Conservation (phyloP, 2,113 vertebrate genomes). For the Gasterosteus aculeatus region DNA sequence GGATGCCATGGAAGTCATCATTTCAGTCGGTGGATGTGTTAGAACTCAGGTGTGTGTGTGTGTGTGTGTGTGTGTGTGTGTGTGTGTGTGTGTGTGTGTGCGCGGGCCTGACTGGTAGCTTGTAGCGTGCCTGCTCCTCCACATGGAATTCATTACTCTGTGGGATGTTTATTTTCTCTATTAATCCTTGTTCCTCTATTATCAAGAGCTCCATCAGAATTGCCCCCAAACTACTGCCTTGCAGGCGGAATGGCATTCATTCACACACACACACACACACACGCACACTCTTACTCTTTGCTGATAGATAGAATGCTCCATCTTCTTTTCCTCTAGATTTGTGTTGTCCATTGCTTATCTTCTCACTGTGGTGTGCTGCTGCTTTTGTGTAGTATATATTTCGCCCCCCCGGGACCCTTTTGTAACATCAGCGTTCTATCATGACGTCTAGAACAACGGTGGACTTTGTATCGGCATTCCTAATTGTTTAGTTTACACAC, state of each 20-base stretch:
- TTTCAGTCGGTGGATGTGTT: constrained; percentile 9
- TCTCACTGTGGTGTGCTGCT: neutral
- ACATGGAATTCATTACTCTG: constrained; percentile 77
- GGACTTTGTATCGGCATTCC: constrained; percentile 47
- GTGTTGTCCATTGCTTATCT: constrained; percentile 2
- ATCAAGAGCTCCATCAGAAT: constrained; percentile 75
- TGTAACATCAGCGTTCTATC: constrained; percentile 5
- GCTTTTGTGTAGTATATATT: constrained; percentile 13
- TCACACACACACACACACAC: constrained; percentile 24
- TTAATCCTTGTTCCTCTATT: constrained; percentile 76
- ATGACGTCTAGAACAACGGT: constrained; percentile 45
- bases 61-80: constrained; percentile 15
- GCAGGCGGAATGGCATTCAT: constrained; percentile 38
- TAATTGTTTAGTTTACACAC: constrained; percentile 62
- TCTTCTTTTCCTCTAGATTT: constrained; percentile 14
- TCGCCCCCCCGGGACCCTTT: constrained; percentile 10
- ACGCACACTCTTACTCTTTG: neutral
- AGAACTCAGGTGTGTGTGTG: constrained; percentile 24
- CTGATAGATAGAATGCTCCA: constrained; percentile 3
- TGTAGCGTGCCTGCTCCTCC: constrained; percentile 59
- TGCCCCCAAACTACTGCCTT: constrained; percentile 67
- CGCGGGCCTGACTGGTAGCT: constrained; percentile 28
- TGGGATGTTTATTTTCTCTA: constrained; percentile 80
- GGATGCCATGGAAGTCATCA: constrained; percentile 10
- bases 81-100: constrained; percentile 24